Evolutionary conservation across 2,888 invertebrate genomes (phyloP), one percentile per base, ranked within the genome.

Genomic region (Drosophila greeni): DNA sequence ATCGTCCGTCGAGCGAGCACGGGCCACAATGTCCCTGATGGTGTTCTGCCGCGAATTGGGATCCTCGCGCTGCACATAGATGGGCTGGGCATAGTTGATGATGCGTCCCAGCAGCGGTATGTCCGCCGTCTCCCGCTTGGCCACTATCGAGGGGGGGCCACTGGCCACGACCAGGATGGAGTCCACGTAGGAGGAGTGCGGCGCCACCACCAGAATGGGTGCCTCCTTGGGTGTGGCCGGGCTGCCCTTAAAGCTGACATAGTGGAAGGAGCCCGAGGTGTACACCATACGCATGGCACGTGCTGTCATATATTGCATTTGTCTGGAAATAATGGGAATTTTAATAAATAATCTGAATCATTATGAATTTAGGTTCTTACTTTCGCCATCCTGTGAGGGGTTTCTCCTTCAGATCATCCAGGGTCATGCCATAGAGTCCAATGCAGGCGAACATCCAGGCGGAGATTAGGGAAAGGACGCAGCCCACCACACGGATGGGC

Each of bases 11-110:
- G 96, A 95, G 7, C 93, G 94, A 0, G 96, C 95, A 66, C 97
- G 91, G 59, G 93, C 92, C 39, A 95, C 94, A 72, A 98, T 97
- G 88, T 96, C 95, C 86, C 94, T 93, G 83, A 97, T 95, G 5
- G 97, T 96, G 81, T 95, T 95, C 85, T 95, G 95, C 8, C 98
- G 90, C 0, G 98, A 97, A 88, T 97, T 94, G 0, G 96, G 95
- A 90, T 97, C 97, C 85, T 97, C 97, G 55, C 98, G 90, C 92
- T 95, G 94, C 37, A 98, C 98, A 87, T 97, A 97, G 47, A 98
- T 95, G 0, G 98, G 97, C 88, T 98, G 98, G 0, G 97, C 96
- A 89, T 95, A 97, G 89, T 95, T 95, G 73, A 97, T 96, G 51
- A 98, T 90, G 87, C 95, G 97, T 95, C 97, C 97, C 89, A 97